A percentile compares a stretch with the other conserved stretches of the same genome.
phyloP scores from a whole-genome alignment of 2,797 vertebrate genomes.

The Hoplostethus mediterraneus region DNA sequence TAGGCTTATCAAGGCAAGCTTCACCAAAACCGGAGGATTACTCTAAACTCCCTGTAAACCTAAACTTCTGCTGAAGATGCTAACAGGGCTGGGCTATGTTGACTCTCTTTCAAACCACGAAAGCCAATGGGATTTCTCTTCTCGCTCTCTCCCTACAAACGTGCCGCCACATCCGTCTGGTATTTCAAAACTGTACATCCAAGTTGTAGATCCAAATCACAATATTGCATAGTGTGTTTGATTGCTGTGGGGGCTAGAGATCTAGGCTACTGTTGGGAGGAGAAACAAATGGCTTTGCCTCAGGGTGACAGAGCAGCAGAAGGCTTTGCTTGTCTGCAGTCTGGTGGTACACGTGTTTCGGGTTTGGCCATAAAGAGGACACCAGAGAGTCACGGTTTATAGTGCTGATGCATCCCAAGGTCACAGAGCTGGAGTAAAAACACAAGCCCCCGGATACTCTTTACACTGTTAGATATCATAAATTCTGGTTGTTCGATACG shows the following conservation, averaged over 20 bases:
- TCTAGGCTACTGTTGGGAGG: constrained; percentile 49
- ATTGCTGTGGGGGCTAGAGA: constrained; percentile 36
- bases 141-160: constrained; percentile 5
- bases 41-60: neutral
- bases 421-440: constrained; percentile 17
- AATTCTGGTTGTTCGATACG: too few relatives aligned
- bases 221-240: constrained; percentile 42
- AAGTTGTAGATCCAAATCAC: constrained; percentile 34
- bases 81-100: constrained; percentile 35
- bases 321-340: constrained; percentile 66
- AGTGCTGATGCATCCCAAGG: constrained; percentile 63
- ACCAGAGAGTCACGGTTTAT: constrained; percentile 54
- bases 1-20: neutral
- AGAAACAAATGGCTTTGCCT: constrained; percentile 68
- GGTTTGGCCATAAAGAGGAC: constrained; percentile 61
- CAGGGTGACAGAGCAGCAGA: constrained; percentile 65
- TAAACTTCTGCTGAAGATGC: constrained; percentile 48
- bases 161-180: constrained; percentile 49
- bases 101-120: constrained; percentile 31
- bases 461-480: too few relatives aligned
- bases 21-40: neutral
- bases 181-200: constrained; percentile 46
- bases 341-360: constrained; percentile 64
- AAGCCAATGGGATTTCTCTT: constrained; percentile 37
- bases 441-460: neutral